Evolutionary conservation across 2,888 invertebrate species (phyloP).

Genomic region (Drosophila ochracea): DNA sequence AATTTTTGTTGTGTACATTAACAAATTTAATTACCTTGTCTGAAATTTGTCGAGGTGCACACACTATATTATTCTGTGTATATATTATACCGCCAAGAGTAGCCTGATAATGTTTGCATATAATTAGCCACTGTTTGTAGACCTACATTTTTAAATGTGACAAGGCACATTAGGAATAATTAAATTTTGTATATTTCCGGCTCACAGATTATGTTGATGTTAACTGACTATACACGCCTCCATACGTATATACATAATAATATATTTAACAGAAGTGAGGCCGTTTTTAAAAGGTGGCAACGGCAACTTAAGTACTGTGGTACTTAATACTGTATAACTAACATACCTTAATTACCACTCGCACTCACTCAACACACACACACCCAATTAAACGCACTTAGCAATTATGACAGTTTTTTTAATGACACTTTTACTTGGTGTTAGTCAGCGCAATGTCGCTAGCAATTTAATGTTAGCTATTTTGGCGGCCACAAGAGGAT

Average conservation of each 20-base stretch:
- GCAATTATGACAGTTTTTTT: conserved; percentile 53
- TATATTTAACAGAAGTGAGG: background rate
- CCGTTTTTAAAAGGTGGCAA: conserved; percentile 14
- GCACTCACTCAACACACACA: background rate
- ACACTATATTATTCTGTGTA: conserved; percentile 15
- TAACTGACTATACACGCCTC: background rate
- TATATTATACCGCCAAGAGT: background rate
- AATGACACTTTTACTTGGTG: conserved; percentile 32
- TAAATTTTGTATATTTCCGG: conserved; percentile 28
- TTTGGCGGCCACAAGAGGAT: conserved; percentile 19
- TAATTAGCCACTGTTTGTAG: conserved; percentile 22
- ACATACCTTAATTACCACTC: conserved; percentile 22
- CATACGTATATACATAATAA: background rate
- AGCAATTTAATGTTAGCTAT: background rate
- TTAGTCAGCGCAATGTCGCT: conserved; percentile 9
- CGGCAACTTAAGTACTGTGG: background rate
- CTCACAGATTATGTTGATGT: conserved; percentile 7
- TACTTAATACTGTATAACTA: background rate
- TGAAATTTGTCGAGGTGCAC: background rate
- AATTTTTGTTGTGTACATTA: background rate
- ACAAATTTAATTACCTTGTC: background rate
- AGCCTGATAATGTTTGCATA: conserved; percentile 41
- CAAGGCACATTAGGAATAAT: conserved; percentile 46
- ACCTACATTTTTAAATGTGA: conserved; percentile 34
- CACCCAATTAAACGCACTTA: conserved; percentile 54